Base-by-base conservation (phyloP, 2,113 vertebrate genomes). In the Crypturellus undulatus region DNA sequence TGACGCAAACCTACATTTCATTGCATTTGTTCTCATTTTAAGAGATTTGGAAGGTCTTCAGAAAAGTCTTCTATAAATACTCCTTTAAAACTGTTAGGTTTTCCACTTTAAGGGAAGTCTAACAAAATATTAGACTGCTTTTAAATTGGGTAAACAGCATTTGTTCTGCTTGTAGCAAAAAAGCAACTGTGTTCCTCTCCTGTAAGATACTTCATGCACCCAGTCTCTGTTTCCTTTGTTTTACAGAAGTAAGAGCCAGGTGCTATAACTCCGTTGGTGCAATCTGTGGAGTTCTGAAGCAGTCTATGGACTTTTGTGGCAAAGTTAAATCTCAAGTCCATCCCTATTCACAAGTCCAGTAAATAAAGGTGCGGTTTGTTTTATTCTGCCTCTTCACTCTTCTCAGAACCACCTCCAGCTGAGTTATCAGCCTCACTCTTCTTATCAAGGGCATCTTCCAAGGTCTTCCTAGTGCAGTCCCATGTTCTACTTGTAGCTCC, bases 401-500 rank as follows among this genome's bases (percentile, higher is more conserved):
- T 99, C 92, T 99, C 98, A 68, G 98, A 96, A 84, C 96, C 97
- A 21, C 98, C 95, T 79, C 97, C 98, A 75, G 97, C 72, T 58
- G 97, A 67, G 89, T 91, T 94, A 82, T 98, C 97, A 47, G 92
- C 97, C 82, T 99, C 98, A 51, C 95, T 98, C 88, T 97, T 98
- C 60, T 96, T 97, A 25, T 98, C 98, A 3, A 83, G 59, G 76
- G 91, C 89, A 15, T 98, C 97, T 90, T 99, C 98, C 4, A 98
- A 98, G 13, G 97, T 92, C 92, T 97, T 98, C 56, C 97, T 97
- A 54, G 93, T 76, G 94, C 97, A 98, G 88, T 99, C 98, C 6
- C 96, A 99, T 84, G 93, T 94, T 97, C 98, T 99, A 93, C 97
- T 98, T 40, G 98, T 95, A 32, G 97, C 98, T 73, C 97, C 98